A percentile compares a stretch with the other conserved stretches of the same genome.
phyloP scores from a whole-genome alignment of 2,113 vertebrate species.

The Balaeniceps rex region DNA sequence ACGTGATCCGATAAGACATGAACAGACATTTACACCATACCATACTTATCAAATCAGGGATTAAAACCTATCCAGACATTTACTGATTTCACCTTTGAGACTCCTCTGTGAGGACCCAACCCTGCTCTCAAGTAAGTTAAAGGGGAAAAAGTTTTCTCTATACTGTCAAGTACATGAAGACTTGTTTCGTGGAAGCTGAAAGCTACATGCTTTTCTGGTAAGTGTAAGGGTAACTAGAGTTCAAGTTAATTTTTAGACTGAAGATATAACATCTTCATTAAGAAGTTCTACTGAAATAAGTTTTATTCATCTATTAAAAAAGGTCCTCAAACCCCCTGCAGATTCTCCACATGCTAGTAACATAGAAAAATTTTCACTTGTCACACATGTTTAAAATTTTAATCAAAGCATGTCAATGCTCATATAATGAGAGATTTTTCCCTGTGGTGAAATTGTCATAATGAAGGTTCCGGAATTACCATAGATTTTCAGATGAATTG shows the following conservation, averaged over 20 bases:
- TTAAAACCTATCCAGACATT: neutral
- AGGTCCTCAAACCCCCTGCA: neutral
- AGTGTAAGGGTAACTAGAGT: neutral
- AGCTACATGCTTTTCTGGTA: neutral
- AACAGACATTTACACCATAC: neutral
- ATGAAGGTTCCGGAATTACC: neutral
- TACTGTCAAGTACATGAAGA: neutral
- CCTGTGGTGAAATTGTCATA: neutral
- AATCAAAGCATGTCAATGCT: slow-evolving; percentile 40
- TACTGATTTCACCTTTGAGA: neutral
- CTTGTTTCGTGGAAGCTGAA: neutral
- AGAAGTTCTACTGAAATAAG: neutral
- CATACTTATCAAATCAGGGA: neutral
- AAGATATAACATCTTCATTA: slow-evolving; percentile 7
- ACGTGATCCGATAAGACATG: neutral
- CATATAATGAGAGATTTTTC: neutral
- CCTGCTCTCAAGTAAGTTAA: neutral
- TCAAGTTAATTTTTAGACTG: neutral
- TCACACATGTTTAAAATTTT: slow-evolving; percentile 45
- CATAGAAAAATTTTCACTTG: slow-evolving; percentile 8
- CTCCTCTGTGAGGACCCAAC: neutral
- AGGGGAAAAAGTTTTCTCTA: neutral
- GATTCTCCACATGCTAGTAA: slow-evolving; percentile 4
- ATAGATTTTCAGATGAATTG: neutral
- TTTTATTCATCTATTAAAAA: neutral